Evolutionary conservation across 2,797 vertebrate species (phyloP).

Genomic region (Onychomys leucogaster): DNA sequence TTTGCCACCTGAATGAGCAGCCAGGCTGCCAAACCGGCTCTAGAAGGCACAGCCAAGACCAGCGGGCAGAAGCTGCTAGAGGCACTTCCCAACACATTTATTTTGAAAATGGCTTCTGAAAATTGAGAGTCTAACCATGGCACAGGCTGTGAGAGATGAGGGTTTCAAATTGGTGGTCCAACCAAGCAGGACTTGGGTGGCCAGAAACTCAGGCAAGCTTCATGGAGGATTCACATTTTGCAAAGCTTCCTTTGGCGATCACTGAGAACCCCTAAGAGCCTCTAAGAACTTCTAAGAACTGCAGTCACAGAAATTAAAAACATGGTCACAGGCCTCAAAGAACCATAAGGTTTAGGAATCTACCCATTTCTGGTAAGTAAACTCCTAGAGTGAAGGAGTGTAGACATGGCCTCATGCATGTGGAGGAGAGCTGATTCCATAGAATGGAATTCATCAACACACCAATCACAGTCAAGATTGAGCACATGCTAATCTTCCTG

Average conservation of each 20-base stretch:
- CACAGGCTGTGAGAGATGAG: background rate
- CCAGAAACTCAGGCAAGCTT: background rate
- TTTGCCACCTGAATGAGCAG: slow-evolving; percentile 46
- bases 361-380: background rate
- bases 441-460: background rate
- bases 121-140: background rate
- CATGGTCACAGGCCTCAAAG: background rate
- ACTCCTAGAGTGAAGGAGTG: background rate
- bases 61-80: slow-evolving; percentile 26
- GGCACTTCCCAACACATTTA: slow-evolving; percentile 50
- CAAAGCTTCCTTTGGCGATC: background rate
- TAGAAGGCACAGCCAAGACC: slow-evolving; percentile 48
- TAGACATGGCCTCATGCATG: background rate
- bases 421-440: background rate
- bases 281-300: background rate
- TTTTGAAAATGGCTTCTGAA: slow-evolving; percentile 55
- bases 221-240: background rate
- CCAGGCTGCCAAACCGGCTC: slow-evolving; percentile 18
- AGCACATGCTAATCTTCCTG: background rate
- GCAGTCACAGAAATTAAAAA: background rate
- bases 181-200: background rate
- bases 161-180: background rate
- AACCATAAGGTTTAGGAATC: background rate
- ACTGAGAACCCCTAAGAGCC: background rate
- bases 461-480: rapidly evolving